Evolutionary conservation across 2,113 vertebrate genomes (phyloP), one percentile per base, ranked within the genome.

Genomic region (Xerus inauris): DNA sequence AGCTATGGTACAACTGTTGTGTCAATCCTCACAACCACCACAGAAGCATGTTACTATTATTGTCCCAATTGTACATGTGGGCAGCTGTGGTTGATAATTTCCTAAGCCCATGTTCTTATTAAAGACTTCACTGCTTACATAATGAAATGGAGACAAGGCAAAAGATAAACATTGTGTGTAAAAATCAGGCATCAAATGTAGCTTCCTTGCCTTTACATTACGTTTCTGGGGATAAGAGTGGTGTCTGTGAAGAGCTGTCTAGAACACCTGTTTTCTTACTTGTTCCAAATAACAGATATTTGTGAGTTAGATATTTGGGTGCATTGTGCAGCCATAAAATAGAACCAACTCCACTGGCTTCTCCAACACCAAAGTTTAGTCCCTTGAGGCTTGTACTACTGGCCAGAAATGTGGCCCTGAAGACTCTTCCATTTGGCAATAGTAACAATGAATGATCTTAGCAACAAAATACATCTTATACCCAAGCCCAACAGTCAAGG

Each of bases 81-180:
- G 30, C 32, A 91, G 72, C n/a, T 71, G 24, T 7, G 12, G 16
- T 71, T 81, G 32, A 73, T 35, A n/a, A 83, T 40, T 94, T 67
- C 62, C 40, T 71, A 89, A 92, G 30, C 13, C 32, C 22, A 71
- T 16, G 7, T 79, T 89, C 62, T 94, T 73, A n/a, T 26, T 75
- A 89, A 92, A 92, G 35, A 87, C 45, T 69, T 89, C 10, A 87
- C 19, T 59, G 19, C n/a, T 95, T 35, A 75, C 10, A 13, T 47
- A 87, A 71, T 71, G 26, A 92, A 94, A n/a, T 79, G 35, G 38
- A 95, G 92, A 91, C 64, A 17, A 95, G 73, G 40, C 47, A 89
- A 88, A 87, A 82, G 6, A 67, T 12, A 22, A 11, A 65, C 14
- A 47, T 0, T 51, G 28, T 32, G 14, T 7, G 5, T 75, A 64